Evolutionary conservation across 1,140 invertebrate genomes (phyloP).

Genomic region (Tetragnatha versicolor): DNA sequence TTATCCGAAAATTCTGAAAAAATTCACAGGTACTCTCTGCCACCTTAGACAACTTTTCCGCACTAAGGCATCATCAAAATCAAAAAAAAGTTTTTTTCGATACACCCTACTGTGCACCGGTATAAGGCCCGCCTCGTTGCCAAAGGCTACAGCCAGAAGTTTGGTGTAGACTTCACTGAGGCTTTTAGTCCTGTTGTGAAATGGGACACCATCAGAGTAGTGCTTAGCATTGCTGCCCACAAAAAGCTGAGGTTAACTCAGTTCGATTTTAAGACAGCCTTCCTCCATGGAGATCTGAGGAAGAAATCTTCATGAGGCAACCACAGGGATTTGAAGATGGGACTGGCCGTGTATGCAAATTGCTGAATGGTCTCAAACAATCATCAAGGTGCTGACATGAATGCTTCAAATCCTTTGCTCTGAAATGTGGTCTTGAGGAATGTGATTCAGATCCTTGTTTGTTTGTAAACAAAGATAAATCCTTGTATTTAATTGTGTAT

Average conservation of each 20-base stretch:
- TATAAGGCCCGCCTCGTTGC: conserved; percentile 63
- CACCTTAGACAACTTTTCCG: no score
- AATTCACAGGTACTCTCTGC: no score
- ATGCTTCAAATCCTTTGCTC: conserved; percentile 5
- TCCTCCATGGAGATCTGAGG: conserved; percentile 62
- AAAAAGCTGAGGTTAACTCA: conserved; percentile 10
- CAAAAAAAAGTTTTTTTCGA: no score
- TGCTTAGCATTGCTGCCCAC: conserved; percentile 48
- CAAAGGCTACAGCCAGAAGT: conserved; percentile 63
- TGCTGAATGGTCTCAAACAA: conserved; percentile 65
- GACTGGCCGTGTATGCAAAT: conserved; percentile 56
- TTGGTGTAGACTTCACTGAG: conserved; percentile 62
- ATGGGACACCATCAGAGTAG: conserved; percentile 56
- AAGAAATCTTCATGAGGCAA: conserved; percentile 64
- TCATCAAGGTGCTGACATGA: conserved; percentile 63
- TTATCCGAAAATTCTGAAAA: no score
- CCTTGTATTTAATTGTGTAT: conserved; percentile 23
- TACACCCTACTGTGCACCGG: no score
- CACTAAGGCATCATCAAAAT: no score
- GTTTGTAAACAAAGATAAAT: conserved; percentile 9
- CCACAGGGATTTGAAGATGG: conserved; percentile 62
- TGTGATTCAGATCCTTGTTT: conserved; percentile 44
- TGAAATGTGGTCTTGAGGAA: not conserved
- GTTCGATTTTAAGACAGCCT: conserved; percentile 26
- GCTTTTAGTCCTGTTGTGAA: conserved; percentile 60